Evolutionary conservation across 2,888 invertebrate genomes (phyloP), one percentile per base, ranked within the genome.

Genomic region (Diadegma fenestrale): DNA sequence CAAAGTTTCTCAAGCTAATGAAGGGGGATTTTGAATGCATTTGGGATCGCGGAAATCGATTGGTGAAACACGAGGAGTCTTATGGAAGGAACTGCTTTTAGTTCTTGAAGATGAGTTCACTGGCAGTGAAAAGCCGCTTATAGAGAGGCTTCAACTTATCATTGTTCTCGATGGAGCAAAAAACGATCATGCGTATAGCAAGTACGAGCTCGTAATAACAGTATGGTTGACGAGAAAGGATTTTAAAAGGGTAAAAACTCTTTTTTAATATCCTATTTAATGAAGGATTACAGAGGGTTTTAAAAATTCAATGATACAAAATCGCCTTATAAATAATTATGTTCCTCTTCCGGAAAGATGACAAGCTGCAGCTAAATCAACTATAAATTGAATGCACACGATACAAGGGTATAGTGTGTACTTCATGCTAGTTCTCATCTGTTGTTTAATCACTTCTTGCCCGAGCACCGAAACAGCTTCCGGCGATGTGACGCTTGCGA

Each of bases 401-500:
- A 54, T 12, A 22, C 22, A 22, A 14, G 58, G 10, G 10, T 54
- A 22, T 54, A 19, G 7, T 10, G 54, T 14, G 14, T 12, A 0
- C 5, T 5, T 58, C 22, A 26, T 26, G 26, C 5, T 12, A 58
- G 3, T 6, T 26, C 26, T 58, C 26, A 10, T 58, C 5, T 41
- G 14, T 19, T 37, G 54, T 72, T 37, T 22, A 72, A 72, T 72
- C 37, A 54, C 22, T 58, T 72, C 54, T 72, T 37, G 41, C 7
- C 5, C 22, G n/a, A 12, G 22, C 54, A 7, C 37, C 54, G 58
- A 63, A 75, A 63, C 33, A 75, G 72, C 72, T 72, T 75, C 45
- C 45, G 17, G 61, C 19, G 19, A n/a, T 30, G 45, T 75, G 45
- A 43, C 17, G 19, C 30, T 75, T 45, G 19, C 58, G 43, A 45